Evolutionary conservation across 2,797 vertebrate species (phyloP), one percentile per base, ranked within the genome.

Genomic region (Rhinatrema bivittatum): DNA sequence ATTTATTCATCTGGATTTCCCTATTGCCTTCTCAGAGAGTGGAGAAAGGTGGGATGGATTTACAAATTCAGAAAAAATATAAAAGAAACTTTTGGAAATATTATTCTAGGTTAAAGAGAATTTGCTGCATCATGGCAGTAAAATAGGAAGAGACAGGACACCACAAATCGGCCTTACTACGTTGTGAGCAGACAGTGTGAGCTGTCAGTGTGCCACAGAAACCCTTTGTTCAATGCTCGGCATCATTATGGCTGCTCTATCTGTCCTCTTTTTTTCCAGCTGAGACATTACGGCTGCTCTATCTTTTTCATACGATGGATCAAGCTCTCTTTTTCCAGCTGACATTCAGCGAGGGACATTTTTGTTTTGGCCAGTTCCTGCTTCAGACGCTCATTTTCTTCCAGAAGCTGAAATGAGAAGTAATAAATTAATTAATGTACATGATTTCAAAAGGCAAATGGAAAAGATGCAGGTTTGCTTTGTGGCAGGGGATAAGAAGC

Each of bases 381-480:
- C 56, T 95, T 98, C 46, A 98, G 74, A 78, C 83, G 94, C 71
- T 98, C 94, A 44, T 98, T 98, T 72, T 98, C 95, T 60, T 97
- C 91, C 39, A 80, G 31, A 51, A 97, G 82, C 90, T 91, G 63
- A 49, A 82, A 76, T 4, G 6, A 68, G 29, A 0, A 29, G 39
- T 55, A 45, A 49, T 36, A 65, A 62, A 48, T n/a, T n/a, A n/a
- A n/a, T n/a, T n/a, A n/a, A n/a, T n/a, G 35, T 26, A 37, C 37
- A 26, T 37, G 27, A n/a, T 27, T 37, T 20, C n/a, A 20, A 27
- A 12, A 8, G 8, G 15, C 28, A 29, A 29, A 29, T 9, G 27
- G n/a, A n/a, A n/a, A n/a, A n/a, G n/a, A n/a, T n/a, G n/a, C n/a
- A n/a, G n/a, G n/a, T n/a, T n/a, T n/a, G n/a, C n/a, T n/a, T n/a